Base-by-base conservation (phyloP, 2,797 vertebrate species). In the Triplophysa yarkandensis region DNA sequence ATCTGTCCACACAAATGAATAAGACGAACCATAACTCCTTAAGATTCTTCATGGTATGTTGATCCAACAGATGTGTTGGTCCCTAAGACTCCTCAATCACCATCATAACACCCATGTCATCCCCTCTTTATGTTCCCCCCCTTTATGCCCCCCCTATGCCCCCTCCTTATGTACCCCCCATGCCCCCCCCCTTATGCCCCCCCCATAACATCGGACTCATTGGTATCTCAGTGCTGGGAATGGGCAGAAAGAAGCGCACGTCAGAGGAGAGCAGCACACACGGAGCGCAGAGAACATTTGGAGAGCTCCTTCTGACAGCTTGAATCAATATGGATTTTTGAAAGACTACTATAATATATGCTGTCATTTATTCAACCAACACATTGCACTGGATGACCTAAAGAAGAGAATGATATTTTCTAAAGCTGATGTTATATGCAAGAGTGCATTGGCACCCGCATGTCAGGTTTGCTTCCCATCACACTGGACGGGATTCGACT, bases 381-480 rank as follows among this genome's bases (percentile, higher is more conserved):
- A 7, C 3, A 17, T 57, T 11, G 36, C 34, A 17, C 32, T 52
- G 21, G 9, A 43, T 25, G 14, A 36, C 30, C 30, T 10, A 17
- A 28, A 19, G 23, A 52, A 19, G 21, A 58, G 21, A 25, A 21
- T 72, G 21, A 14, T 30, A 11, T 32, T 9, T 0, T 34, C 48
- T 16, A n/a, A n/a, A n/a, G n/a, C n/a, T n/a, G n/a, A n/a, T n/a
- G 17, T 77, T 85, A 85, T 83, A 88, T 77, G 86, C 85, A 82
- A 79, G 75, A 89, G 67, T 28, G 55, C 74, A 71, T n/a, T 74
- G 77, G 80, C 77, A 74, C 72, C 77, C 73, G 27, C 68, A 54
- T 52, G 32, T 46, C 57, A 43, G n/a, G n/a, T 63, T 60, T 64
- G 44, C 19, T 11, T 34, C 43, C 77, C 75, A 80, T 75, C 83